Conservation (phyloP, 2,113 vertebrate species). For the Manacus vitellinus region DNA sequence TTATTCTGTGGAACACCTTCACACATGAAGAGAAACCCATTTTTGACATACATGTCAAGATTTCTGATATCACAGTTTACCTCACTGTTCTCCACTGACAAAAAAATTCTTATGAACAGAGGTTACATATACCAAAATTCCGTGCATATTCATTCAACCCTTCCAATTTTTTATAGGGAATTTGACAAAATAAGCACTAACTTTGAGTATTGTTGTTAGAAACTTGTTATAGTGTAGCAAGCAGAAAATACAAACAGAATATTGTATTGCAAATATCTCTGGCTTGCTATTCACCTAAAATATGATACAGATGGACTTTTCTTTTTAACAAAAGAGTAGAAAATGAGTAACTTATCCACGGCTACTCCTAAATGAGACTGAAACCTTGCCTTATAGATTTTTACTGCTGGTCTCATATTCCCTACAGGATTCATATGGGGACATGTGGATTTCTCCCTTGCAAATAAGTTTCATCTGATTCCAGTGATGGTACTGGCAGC, state of each 20-base stretch:
- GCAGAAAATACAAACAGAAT: neutral
- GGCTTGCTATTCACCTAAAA: neutral
- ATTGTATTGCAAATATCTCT: neutral
- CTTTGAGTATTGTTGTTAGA: neutral
- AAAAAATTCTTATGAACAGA: neutral
- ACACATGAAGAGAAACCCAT: neutral
- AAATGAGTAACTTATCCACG: neutral
- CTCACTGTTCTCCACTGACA: neutral
- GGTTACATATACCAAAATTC: neutral
- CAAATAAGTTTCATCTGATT: neutral
- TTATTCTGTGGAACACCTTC: neutral
- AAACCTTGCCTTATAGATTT: neutral
- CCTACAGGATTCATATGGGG: neutral
- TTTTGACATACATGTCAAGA: conserved; percentile 32
- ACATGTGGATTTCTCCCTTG: neutral
- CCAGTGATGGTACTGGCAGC: neutral
- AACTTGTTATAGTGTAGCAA: neutral
- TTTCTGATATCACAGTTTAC: conserved; percentile 25
- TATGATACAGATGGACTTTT: neutral
- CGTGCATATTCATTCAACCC: neutral
- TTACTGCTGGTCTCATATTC: neutral
- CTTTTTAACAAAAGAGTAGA: neutral
- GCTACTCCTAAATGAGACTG: neutral
- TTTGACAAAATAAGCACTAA: neutral
- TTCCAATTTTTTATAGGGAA: neutral